Base-by-base conservation (phyloP, 2,888 invertebrate species). In the Strigamia transsilvanica region DNA sequence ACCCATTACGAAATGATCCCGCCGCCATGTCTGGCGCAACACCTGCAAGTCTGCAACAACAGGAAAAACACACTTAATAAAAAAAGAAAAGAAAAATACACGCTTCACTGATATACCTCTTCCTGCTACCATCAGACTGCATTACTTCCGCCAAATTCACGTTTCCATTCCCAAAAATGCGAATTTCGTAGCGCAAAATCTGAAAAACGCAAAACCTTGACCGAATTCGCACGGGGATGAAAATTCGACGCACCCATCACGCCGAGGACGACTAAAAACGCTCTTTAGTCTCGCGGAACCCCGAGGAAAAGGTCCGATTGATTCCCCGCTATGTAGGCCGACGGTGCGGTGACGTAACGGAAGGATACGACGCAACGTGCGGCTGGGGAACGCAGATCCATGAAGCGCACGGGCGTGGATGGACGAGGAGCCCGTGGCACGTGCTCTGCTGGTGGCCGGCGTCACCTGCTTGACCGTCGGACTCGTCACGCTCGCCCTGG, bases 381-480 rank as follows among this genome's bases (percentile, higher is more conserved):
- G 27, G 13, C 32, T 27, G 32, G 73, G 21, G 18, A 7, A 7
- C 73, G 73, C 73, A 73, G 73, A 32, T 27, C 73, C 73, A 73
- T 73, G 73, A 73, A 73, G 73, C 73, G 27, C 3, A 32, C 21
- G 79, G 38, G 41, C 38, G 41, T 61, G 23, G 61, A 82, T 82
- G 82, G 82, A 82, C 78, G 32, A 73, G 82, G 82, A 82, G 77
- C 77, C 77, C 9, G 82, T 82, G 82, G 77, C 82, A 13, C 73
- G 82, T n/a, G 78, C 78, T 12, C 46, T 82, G 13, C 82, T 82
- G 23, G 82, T 82, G 32, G 42, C 82, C n/a, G 77, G 82, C 77
- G 82, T 82, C 42, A 82, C 82, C 34, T 82, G 77, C 82, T 15
- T 82, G 42, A 82, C 82, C 27, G 82, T 78, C 41, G 82, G 82